Percentiles rank a stretch among this genome's conserved stretches.
Conservation (phyloP, 2,797 vertebrate genomes). For the Salmo trutta region DNA sequence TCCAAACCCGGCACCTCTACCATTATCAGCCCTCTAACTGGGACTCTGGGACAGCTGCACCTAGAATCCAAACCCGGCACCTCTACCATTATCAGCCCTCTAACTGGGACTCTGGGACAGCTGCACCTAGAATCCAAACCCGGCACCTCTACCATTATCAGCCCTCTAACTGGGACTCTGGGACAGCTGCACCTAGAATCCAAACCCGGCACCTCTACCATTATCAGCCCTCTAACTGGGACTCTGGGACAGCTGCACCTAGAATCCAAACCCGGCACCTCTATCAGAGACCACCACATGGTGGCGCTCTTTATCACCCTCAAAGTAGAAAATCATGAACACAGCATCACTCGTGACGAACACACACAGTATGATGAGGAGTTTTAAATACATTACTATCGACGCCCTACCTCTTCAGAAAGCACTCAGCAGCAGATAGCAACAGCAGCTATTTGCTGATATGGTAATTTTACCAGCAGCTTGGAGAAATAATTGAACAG, state of each 20-base stretch:
- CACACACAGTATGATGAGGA: conserved; percentile 2
- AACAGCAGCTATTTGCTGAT: conserved; percentile 9
- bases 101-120: no score
- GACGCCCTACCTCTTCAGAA: conserved; percentile 9
- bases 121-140: neutral
- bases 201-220: neutral
- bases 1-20: neutral
- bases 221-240: no score
- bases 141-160: no score
- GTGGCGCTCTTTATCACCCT: neutral
- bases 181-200: no score
- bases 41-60: no score
- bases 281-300: no score
- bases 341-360: neutral
- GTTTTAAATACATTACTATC: conserved; percentile 27
- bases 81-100: no score
- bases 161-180: no score
- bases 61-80: neutral
- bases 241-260: no score
- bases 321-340: conserved; percentile 15
- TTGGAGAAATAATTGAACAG: neutral
- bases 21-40: no score
- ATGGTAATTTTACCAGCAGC: neutral
- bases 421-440: conserved; percentile 6
- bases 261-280: neutral